A percentile compares a stretch with the other conserved stretches of the same genome.
Conservation (phyloP, 2,797 vertebrate genomes). For the Capromys pilorides region DNA sequence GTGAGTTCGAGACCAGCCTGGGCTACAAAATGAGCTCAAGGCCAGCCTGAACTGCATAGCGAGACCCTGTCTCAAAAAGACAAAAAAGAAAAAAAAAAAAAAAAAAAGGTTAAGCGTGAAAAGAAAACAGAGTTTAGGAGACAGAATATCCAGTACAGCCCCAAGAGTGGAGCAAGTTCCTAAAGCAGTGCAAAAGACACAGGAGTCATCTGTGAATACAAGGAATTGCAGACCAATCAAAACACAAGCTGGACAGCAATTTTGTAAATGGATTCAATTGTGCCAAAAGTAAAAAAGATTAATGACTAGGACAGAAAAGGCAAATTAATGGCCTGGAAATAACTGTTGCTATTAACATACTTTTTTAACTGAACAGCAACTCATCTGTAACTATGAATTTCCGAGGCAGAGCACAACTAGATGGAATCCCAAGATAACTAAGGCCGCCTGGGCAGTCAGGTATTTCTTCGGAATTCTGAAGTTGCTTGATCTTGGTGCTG, state of each 20-base stretch:
- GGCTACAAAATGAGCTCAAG: no score
- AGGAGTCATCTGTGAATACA: background rate
- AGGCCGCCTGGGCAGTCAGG: background rate
- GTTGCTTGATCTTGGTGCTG: background rate
- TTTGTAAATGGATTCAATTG: background rate
- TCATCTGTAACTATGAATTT: background rate
- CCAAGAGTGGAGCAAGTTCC: background rate
- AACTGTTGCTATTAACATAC: background rate
- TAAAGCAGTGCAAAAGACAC: background rate
- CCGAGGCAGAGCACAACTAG: background rate
- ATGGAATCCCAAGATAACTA: background rate
- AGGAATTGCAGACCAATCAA: background rate
- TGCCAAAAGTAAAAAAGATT: conserved; percentile 1
- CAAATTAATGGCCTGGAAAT: conserved; percentile 21
- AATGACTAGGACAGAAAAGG: background rate
- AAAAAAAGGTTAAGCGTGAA: background rate
- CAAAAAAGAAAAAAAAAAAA: no score
- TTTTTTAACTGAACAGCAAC: background rate
- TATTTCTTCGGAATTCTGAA: background rate
- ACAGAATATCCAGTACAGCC: conserved; percentile 1
- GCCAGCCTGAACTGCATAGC: no score
- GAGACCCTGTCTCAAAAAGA: no score
- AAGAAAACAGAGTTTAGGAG: background rate
- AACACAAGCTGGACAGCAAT: conserved; percentile 2
- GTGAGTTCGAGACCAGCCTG: no score